These are phyloP conservation scores for Silurus asotus DNA, from an alignment of 2,113 vertebrate species.

Conservation along the genomic window DNA sequence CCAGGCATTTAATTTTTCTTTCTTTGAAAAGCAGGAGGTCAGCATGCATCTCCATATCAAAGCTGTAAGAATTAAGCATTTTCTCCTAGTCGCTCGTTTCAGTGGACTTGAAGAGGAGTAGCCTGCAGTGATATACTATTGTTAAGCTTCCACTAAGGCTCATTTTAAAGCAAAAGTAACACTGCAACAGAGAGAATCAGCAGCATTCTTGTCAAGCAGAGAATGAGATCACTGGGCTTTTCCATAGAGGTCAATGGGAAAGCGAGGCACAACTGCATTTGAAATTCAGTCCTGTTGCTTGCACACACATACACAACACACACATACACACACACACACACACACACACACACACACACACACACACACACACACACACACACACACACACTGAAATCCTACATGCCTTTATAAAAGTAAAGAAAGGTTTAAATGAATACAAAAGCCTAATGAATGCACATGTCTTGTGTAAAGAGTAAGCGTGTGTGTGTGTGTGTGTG, in stretches of 20 bases:
- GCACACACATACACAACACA: constrained; percentile 54
- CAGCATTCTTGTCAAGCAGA: constrained; percentile 72
- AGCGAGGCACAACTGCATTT: constrained; percentile 66
- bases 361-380: constrained; percentile 64
- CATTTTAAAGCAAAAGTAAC: constrained; percentile 69
- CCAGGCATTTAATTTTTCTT: constrained; percentile 79
- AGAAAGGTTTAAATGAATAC: constrained; percentile 68
- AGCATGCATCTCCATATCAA: constrained; percentile 85
- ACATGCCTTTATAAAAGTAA: constrained; percentile 71
- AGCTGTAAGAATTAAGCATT: constrained; percentile 82
- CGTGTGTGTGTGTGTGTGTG: constrained; percentile 19
- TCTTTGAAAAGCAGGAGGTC: constrained; percentile 80
- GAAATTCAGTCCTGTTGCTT: constrained; percentile 72
- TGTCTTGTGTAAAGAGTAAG: constrained; percentile 55
- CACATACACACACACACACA: constrained; percentile 64
- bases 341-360: constrained; percentile 63
- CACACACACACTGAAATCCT: constrained; percentile 61
- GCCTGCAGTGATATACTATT: constrained; percentile 74
- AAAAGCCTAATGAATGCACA: constrained; percentile 72
- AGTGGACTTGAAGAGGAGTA: constrained; percentile 71
- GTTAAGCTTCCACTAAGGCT: constrained; percentile 62
- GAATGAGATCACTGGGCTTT: constrained; percentile 78
- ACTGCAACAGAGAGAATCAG: constrained; percentile 71
- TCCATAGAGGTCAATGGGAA: constrained; percentile 72
- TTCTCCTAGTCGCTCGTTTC: constrained; percentile 68